These are phyloP conservation scores for Drosophila subpulchrella DNA, from an alignment of 1,140 invertebrate species.

Conservation along the genomic window DNA sequence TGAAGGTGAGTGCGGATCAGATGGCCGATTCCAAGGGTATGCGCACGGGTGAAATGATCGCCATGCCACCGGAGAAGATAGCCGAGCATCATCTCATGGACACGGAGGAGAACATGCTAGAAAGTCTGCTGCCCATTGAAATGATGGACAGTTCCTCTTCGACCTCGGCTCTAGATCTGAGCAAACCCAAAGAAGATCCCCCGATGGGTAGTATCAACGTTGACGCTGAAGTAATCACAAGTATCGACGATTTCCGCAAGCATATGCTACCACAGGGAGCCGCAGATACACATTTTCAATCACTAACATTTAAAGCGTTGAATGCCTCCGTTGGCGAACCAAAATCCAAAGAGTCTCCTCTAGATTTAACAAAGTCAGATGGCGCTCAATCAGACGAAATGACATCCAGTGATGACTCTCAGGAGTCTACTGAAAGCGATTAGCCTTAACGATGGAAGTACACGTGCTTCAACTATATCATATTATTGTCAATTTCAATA, in stretches of 20 bases:
- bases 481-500: not conserved
- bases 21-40: slow-evolving; percentile 68
- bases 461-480: not conserved
- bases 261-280: not conserved
- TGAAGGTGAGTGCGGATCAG: slow-evolving; percentile 85
- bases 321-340: not conserved
- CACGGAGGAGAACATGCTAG: not conserved
- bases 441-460: not conserved
- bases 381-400: not conserved
- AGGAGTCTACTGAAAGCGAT: slow-evolving; percentile 8
- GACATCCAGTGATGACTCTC: not conserved
- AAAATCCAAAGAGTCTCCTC: not conserved
- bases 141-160: not conserved
- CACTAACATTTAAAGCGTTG: not conserved
- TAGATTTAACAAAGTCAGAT: slow-evolving; percentile 22
- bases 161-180: slow-evolving; percentile 35
- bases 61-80: slow-evolving; percentile 23
- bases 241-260: not conserved
- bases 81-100: slow-evolving; percentile 7
- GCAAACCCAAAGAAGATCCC: slow-evolving; percentile 5
- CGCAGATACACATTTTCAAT: not conserved
- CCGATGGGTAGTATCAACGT: not conserved
- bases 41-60: slow-evolving; percentile 68
- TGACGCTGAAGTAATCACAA: not conserved
- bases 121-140: not conserved